Evolutionary conservation across 2,797 vertebrate species (phyloP).

Genomic region (Gymnopithys bicolor): DNA sequence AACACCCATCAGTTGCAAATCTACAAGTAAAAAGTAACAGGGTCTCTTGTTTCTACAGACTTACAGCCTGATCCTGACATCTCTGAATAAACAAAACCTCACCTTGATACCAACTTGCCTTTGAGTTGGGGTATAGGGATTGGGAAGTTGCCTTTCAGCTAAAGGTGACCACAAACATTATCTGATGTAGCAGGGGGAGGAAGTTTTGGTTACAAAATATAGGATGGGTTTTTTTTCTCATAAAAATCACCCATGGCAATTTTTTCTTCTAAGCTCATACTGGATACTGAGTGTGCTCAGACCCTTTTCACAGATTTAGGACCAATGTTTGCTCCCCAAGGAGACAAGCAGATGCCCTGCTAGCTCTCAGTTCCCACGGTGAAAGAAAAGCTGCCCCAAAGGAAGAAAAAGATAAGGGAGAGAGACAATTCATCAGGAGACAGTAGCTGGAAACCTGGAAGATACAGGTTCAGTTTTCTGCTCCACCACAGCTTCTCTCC

Average conservation of each 20-base stretch:
- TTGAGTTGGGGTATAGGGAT: background rate
- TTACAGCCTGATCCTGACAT: conserved; percentile 36
- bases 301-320: background rate
- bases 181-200: background rate
- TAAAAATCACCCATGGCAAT: background rate
- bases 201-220: background rate
- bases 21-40: conserved; percentile 32
- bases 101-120: background rate
- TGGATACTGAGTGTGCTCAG: background rate
- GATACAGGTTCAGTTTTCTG: background rate
- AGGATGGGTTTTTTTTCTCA: background rate
- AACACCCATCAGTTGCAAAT: conserved; percentile 43
- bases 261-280: background rate
- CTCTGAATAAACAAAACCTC: conserved; percentile 38
- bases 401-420: background rate
- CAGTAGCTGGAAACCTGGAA: background rate
- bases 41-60: conserved; percentile 47
- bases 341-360: background rate
- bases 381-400: background rate
- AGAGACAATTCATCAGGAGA: background rate
- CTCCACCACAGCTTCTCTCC: background rate
- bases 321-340: background rate
- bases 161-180: background rate
- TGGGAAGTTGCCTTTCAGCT: background rate
- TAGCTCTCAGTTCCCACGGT: background rate